phyloP scores from a whole-genome alignment of 2,888 invertebrate species.

The Tiliacea aurago region DNA sequence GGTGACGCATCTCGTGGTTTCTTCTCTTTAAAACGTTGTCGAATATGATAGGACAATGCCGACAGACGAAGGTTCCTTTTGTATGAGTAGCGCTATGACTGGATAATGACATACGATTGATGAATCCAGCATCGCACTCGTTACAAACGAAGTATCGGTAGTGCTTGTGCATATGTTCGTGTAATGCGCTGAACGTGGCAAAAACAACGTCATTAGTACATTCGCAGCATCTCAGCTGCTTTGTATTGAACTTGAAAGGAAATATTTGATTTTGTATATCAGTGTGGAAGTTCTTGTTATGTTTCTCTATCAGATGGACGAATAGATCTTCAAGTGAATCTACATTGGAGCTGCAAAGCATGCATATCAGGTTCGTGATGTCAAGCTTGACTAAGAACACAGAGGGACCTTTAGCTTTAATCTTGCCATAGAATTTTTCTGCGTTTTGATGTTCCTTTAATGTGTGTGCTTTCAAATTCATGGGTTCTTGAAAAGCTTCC shows the following conservation, averaged over 20 bases:
- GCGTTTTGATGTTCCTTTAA: constrained; percentile 41
- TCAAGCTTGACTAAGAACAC: constrained; percentile 46
- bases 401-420: constrained; percentile 22
- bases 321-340: constrained; percentile 46
- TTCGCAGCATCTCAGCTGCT: constrained; percentile 50
- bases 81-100: constrained; percentile 73
- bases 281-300: constrained; percentile 51
- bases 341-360: constrained; percentile 53
- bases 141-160: constrained; percentile 77
- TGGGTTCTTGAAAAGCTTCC: constrained; percentile 67
- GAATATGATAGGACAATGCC: constrained; percentile 80
- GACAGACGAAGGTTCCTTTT: constrained; percentile 72
- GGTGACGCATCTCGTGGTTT: constrained; percentile 80
- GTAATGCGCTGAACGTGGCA: constrained; percentile 66
- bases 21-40: constrained; percentile 79
- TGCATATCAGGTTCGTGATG: constrained; percentile 53
- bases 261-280: constrained; percentile 68
- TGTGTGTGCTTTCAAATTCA: constrained; percentile 75
- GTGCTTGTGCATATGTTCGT: constrained; percentile 77
- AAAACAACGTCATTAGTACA: constrained; percentile 49
- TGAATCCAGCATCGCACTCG: constrained; percentile 76
- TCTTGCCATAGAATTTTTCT: constrained; percentile 36
- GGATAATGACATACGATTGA: constrained; percentile 67
- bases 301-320: constrained; percentile 53
- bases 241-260: constrained; percentile 62